A percentile compares a stretch with the other conserved stretches of the same genome.
Conservation (phyloP, 2,113 vertebrate genomes). For the Hydropotes inermis region DNA sequence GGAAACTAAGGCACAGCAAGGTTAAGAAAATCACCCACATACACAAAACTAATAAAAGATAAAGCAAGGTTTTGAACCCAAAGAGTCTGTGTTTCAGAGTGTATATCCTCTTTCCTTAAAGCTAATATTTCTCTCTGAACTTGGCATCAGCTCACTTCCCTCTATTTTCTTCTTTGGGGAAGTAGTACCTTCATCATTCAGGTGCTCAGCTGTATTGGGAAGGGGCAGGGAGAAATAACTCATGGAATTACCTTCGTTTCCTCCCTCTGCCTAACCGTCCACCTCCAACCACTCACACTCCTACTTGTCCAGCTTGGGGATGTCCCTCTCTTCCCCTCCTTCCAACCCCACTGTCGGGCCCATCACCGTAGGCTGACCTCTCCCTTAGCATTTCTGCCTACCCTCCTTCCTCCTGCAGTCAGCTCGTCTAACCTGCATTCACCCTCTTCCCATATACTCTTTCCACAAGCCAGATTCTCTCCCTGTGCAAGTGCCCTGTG, state of each 20-base stretch:
- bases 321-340: neutral
- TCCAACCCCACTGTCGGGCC: fast-evolving
- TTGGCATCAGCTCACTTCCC: neutral
- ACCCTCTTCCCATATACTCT: neutral
- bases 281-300: neutral
- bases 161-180: neutral
- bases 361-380: fast-evolving
- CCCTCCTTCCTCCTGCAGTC: neutral
- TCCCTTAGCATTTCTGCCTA: neutral
- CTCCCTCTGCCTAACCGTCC: neutral
- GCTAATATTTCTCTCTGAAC: neutral
- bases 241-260: neutral
- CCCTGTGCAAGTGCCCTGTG: neutral
- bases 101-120: neutral
- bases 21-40: neutral
- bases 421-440: too few species aligned
- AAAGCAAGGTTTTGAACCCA: neutral
- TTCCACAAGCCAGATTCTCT: neutral
- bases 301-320: neutral
- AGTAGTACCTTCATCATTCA: neutral
- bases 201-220: neutral
- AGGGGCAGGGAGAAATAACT: too few species aligned
- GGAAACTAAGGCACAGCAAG: neutral
- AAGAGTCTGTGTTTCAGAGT: neutral
- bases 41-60: neutral